phyloP scores from a whole-genome alignment of 2,888 invertebrate genomes.

The Drosophila incognita region DNA sequence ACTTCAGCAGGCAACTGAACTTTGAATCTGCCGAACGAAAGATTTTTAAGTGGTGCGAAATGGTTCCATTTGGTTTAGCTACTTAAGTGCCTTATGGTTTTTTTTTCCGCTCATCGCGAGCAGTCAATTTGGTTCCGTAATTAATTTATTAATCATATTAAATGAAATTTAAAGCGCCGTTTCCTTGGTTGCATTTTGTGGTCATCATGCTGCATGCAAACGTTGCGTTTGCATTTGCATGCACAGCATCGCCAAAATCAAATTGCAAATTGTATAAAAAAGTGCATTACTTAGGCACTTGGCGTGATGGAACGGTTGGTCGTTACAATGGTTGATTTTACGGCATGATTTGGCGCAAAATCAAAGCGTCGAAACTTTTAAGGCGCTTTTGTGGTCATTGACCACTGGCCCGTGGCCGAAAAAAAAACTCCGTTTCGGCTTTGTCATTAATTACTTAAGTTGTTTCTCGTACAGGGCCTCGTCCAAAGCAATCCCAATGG shows the following conservation, averaged over 20 bases:
- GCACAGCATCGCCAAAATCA: slow-evolving; percentile 8
- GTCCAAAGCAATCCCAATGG: slow-evolving; percentile 73
- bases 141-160: slow-evolving; percentile 27
- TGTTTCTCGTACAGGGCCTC: slow-evolving; percentile 53
- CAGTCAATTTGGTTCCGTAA: slow-evolving; percentile 48
- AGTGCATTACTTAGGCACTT: slow-evolving; percentile 55
- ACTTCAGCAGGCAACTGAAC: background rate
- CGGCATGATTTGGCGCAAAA: slow-evolving; percentile 76
- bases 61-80: background rate
- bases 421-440: slow-evolving; percentile 31
- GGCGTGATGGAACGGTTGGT: slow-evolving; percentile 53
- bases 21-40: background rate
- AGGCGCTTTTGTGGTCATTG: slow-evolving; percentile 74
- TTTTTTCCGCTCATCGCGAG: background rate
- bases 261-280: slow-evolving; percentile 9
- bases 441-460: slow-evolving; percentile 52
- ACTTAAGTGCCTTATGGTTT: background rate
- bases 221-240: slow-evolving; percentile 45
- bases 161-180: slow-evolving; percentile 19
- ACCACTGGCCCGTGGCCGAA: slow-evolving; percentile 40
- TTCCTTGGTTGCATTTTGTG: slow-evolving; percentile 41
- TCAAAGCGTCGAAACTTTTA: slow-evolving; percentile 57
- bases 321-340: slow-evolving; percentile 72
- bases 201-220: slow-evolving; percentile 41
- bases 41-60: slow-evolving; percentile 5